Evolutionary conservation across 2,113 vertebrate genomes (phyloP).

Genomic region (Patagioenas fasciata): DNA sequence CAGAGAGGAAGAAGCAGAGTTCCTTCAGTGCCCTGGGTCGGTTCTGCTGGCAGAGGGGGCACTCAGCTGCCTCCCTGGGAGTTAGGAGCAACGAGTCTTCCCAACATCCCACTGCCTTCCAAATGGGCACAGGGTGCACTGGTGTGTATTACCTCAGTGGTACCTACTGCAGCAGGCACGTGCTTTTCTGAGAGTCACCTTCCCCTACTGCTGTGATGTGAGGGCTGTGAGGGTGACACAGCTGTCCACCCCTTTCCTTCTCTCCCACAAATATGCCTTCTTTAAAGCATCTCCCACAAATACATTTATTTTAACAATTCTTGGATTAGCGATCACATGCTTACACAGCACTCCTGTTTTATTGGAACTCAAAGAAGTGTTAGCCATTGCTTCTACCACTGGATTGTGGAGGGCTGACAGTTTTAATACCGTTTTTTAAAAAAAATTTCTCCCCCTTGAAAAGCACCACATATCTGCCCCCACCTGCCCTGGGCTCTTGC

Average conservation of each 20-base stretch:
- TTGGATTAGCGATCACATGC: background rate
- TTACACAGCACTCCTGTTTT: background rate
- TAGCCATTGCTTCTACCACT: background rate
- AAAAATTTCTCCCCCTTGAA: background rate
- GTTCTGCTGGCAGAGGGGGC: background rate
- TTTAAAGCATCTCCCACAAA: slow-evolving; percentile 6
- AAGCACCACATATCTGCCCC: background rate
- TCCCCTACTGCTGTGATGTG: background rate
- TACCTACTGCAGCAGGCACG: rapidly evolving
- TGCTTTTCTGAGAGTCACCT: background rate
- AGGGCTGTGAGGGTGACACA: background rate
- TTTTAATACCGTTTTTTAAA: background rate
- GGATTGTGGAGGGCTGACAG: background rate
- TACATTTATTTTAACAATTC: background rate
- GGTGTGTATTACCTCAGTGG: background rate
- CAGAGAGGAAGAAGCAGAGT: background rate
- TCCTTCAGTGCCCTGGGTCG: rapidly evolving
- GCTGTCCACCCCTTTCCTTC: background rate
- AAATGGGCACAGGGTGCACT: background rate
- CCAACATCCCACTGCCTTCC: background rate
- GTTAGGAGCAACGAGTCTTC: background rate
- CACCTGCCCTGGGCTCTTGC: background rate
- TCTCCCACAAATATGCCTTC: background rate
- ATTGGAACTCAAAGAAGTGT: background rate
- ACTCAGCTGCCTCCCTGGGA: background rate